These are phyloP conservation scores for Drosophila sordidula DNA, from an alignment of 2,888 invertebrate genomes.

Conservation along the genomic window DNA sequence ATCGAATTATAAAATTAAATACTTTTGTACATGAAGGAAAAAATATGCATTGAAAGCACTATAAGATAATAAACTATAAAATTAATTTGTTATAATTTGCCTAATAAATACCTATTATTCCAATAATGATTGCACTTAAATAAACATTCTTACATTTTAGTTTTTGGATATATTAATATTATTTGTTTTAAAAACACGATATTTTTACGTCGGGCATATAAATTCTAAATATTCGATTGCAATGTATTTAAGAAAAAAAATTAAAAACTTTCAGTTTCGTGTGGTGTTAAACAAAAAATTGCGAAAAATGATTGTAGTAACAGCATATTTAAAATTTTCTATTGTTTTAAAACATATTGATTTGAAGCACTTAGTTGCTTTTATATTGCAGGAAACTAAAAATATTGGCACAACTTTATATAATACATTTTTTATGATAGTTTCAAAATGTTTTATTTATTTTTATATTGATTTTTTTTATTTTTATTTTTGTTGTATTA, in stretches of 20 bases:
- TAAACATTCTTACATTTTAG: no score
- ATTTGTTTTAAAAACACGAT: neutral
- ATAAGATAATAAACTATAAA: no score
- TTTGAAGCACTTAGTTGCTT: neutral
- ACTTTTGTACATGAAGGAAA: neutral
- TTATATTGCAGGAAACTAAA: neutral
- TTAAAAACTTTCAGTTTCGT: neutral
- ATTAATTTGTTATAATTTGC: neutral
- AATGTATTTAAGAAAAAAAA: neutral
- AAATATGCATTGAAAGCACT: no score
- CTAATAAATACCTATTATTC: no score
- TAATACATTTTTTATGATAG: neutral
- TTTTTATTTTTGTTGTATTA: slow-evolving; percentile 4
- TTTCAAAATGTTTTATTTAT: neutral
- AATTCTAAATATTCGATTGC: neutral
- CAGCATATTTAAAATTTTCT: neutral
- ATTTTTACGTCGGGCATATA: no score
- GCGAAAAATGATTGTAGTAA: neutral
- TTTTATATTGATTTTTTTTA: neutral
- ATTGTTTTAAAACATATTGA: neutral
- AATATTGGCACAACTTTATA: neutral
- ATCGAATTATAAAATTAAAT: neutral
- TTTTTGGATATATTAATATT: no score
- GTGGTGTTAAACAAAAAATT: no score
- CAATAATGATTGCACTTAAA: no score